Base-by-base conservation (phyloP, 1,140 invertebrate genomes). In the Calliopsis andreniformis region DNA sequence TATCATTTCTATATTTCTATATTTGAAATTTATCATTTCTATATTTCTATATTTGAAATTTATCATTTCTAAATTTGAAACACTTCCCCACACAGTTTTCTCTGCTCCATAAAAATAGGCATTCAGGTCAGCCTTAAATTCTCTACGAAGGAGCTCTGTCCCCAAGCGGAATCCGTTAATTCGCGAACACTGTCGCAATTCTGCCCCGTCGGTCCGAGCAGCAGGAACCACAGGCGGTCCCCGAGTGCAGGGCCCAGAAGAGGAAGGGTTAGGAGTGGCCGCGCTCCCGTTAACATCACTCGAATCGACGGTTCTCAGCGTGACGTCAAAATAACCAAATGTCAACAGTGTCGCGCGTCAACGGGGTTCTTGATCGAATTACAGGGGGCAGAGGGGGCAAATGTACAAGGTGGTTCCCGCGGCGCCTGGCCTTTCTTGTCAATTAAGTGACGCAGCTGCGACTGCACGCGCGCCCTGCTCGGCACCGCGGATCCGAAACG, bases 261-360 rank as follows among this genome's bases (percentile, higher is more conserved):
- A 28, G 71, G 71, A 83, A 86, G 71, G 82, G 78, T 79, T 80
- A 47, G 1, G 35, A 25, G 16, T 18, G 43, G 4, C 47, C 25
- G 56, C 49, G 53, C 58, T 49, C 66, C 35, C 39, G 71, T 73
- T 45, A 82, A 55, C 30, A 28, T 70, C 8, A 25, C 67, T 51
- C 39, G 51, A 77, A 63, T 62, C 71, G 71, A 76, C 58, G 69
- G 70, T n/a, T 79, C 84, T 67, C 88, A 88, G 88, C 88, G 82
- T 89, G 88, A 87, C 84, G 88, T 87, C 84, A 89, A 89, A 89
- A 89, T 88, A 88, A 87, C 88, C 88, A 86, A 89, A 88, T 87
- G 88, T 89, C 88, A 88, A 89, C 87, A 89, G 85, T 88, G 86
- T 87, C 81, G 80, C 76, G 82, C 78, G 83, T 87, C 82, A 86